Conservation (phyloP, 2,888 invertebrate genomes). For the Mesochorus sp. region DNA sequence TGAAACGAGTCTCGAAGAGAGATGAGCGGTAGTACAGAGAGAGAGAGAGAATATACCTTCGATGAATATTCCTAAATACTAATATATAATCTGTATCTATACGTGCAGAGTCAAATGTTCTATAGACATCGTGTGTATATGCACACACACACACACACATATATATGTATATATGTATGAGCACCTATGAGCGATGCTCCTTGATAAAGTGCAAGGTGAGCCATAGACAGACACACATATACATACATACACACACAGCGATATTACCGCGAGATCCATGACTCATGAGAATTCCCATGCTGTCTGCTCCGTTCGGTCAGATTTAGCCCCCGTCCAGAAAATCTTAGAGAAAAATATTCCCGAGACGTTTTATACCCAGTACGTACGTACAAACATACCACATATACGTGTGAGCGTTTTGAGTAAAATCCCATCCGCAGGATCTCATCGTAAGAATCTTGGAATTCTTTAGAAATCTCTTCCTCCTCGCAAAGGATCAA, state of each 20-base stretch:
- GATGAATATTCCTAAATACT: background rate
- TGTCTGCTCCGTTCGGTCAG: conserved; percentile 61
- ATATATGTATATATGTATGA: background rate
- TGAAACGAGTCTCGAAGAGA: background rate
- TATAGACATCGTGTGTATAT: background rate
- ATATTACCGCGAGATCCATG: no score
- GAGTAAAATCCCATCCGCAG: no score
- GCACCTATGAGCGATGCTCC: conserved; percentile 5
- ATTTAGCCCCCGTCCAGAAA: conserved; percentile 52
- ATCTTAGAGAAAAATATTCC: conserved; percentile 41
- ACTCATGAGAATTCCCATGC: conserved; percentile 73
- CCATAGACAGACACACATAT: no score
- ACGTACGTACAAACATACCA: no score
- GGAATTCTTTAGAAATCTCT: conserved; percentile 24
- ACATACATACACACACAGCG: no score
- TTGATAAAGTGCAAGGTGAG: conserved; percentile 36
- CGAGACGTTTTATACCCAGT: background rate
- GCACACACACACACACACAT: background rate
- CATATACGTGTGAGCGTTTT: background rate
- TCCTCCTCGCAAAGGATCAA: conserved; percentile 39
- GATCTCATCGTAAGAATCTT: conserved; percentile 1
- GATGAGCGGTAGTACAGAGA: conserved; percentile 27
- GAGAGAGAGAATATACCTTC: conserved; percentile 2
- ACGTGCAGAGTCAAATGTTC: background rate
- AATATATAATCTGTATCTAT: background rate